Base-by-base conservation (phyloP, 2,888 invertebrate genomes). In the Copidosoma aretas region DNA sequence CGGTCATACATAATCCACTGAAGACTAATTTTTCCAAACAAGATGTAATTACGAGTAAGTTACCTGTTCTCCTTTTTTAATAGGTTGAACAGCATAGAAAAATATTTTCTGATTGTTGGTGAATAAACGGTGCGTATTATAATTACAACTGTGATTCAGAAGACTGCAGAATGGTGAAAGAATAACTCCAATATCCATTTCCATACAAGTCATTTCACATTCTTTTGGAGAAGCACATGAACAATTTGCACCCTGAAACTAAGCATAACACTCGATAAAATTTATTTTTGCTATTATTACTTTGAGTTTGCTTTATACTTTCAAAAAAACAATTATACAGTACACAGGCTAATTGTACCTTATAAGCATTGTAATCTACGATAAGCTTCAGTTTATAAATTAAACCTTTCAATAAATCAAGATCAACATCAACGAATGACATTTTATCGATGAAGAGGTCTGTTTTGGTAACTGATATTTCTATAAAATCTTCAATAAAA, bases 91-190 rank as follows among this genome's bases (percentile, higher is more conserved):
- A 64, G 58, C 39, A 25, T 56, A 63, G 3, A 63, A 19, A 25
- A 54, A 24, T 17, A 22, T 22, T 56, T 63, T 25, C 24, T 56
- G 41, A 15, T 46, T 22, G 54, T 46, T 46, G 19, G 64, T 58
- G 19, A 56, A 84, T 12, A 32, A 32, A 8, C 46, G 43, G n/a
- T 25, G n/a, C 15, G 19, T 10, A 46, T 54, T 54, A 41, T 21
- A 8, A 17, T 54, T 19, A 21, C 63, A 56, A 22, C 56, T 56
- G 22, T 63, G 54, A 15, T 54, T 54, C 10, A 63, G 25, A 41
- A 63, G 21, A 17, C 54, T 63, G 15, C 63, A 25, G 25, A 15
- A 25, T 54, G 14, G 54, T 10, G 25, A 5, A 21, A 25, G 14
- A 24, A 25, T 2, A 15, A 21, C 14, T 54, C 25, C 24, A n/a